These are phyloP conservation scores for Mythimna lalbum DNA, from an alignment of 2,888 invertebrate species.

Conservation along the genomic window DNA sequence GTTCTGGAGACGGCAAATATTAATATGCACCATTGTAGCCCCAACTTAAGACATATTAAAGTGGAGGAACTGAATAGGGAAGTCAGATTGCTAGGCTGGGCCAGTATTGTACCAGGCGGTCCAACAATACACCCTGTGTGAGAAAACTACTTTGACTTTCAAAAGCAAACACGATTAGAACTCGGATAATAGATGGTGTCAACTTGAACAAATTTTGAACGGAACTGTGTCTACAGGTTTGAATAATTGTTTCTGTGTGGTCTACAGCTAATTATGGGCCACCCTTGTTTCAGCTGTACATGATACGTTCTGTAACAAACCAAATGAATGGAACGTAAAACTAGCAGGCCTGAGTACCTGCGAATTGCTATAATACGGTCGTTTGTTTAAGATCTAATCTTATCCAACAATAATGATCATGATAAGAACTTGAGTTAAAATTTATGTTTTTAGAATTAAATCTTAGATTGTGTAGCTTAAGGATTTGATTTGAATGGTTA, in stretches of 20 bases:
- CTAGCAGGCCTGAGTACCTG: neutral
- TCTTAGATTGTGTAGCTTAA: neutral
- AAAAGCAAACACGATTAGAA: slow-evolving; percentile 60
- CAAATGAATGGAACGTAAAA: neutral
- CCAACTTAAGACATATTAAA: slow-evolving; percentile 59
- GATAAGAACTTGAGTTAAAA: neutral
- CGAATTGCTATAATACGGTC: neutral
- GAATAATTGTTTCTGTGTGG: slow-evolving; percentile 54
- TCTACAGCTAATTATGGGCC: slow-evolving; percentile 32
- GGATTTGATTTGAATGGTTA: neutral
- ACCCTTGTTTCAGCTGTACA: slow-evolving; percentile 7
- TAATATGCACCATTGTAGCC: slow-evolving; percentile 61
- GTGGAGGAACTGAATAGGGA: slow-evolving; percentile 58
- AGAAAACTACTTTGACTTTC: slow-evolving; percentile 57
- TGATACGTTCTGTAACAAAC: neutral
- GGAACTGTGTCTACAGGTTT: slow-evolving; percentile 42
- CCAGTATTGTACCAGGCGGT: slow-evolving; percentile 36
- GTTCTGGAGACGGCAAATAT: slow-evolving; percentile 54
- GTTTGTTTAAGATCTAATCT: neutral
- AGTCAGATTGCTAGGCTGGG: slow-evolving; percentile 47
- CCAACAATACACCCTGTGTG: slow-evolving; percentile 54
- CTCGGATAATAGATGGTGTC: slow-evolving; percentile 54
- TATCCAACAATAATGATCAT: neutral
- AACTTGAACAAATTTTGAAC: slow-evolving; percentile 57
- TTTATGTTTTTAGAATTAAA: neutral